Base-by-base conservation (phyloP, 1,140 invertebrate genomes). In the Ceratina japonica region DNA sequence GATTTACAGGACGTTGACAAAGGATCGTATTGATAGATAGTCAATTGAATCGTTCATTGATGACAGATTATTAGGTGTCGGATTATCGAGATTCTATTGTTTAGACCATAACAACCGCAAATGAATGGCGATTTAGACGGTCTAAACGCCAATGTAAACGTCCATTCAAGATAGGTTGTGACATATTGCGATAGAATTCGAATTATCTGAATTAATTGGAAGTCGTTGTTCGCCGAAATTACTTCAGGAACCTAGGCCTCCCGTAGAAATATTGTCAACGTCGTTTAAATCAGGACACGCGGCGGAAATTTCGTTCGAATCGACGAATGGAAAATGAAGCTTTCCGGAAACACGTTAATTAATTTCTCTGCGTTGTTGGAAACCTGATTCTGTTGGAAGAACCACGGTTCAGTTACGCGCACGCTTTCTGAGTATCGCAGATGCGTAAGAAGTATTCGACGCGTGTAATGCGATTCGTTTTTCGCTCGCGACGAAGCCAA, bases 61-160 rank as follows among this genome's bases (percentile, higher is more conserved):
- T 70, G 56, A 69, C 65, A 70, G 65, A 70, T 76, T 76, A 76
- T 76, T 76, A 76, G 65, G 75, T 76, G 65, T 70, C 44, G 44
- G 75, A 70, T 70, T 76, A 76, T 76, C 75, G 65, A 37, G 65
- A 76, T 69, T 76, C 75, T 37, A 76, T 62, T 76, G 75, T 76
- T 76, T 76, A 69, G 31, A 27, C 37, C 24, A 69, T 70, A 76
- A 61, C 24, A 69, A 70, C 44, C 65, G 15, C 75, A 70, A 76
- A 76, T 76, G 75, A 69, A 76, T 76, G 70, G 75, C 49, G 65
- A 76, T 76, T 76, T 76, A 70, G 75, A 59, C 44, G 56, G 61
- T 18, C 74, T 16, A 20, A 76, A 61, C 44, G 44, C 27, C 65
- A 62, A 70, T 37, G 44, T 20, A 65, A 61, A 51, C 66, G 56